phyloP scores from a whole-genome alignment of 1,140 invertebrate genomes.

The Drosophila mojavensis region DNA sequence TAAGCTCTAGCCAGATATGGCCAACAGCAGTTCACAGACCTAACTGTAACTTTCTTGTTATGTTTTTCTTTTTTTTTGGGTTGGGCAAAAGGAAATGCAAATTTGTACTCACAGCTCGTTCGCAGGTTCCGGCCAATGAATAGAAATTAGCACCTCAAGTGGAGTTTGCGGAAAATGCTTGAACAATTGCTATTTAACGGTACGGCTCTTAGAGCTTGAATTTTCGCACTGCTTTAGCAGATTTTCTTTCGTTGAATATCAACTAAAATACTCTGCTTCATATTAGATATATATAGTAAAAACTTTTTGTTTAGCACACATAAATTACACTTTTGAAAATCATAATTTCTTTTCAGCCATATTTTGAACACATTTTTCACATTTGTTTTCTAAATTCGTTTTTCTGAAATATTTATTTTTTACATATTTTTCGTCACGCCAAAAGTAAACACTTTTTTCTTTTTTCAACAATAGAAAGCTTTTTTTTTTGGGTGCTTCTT shows the following conservation, averaged over 20 bases:
- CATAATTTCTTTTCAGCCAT: conserved; percentile 10
- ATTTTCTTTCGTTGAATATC: too few relatives aligned
- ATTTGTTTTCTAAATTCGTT: conserved; percentile 19
- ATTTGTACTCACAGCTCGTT: conserved; percentile 51
- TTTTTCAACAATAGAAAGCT: conserved; percentile 5
- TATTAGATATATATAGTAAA: too few relatives aligned
- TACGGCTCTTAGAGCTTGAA: conserved; percentile 15
- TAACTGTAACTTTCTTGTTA: neutral
- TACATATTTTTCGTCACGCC: conserved; percentile 2
- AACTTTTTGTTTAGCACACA: conserved; percentile 12
- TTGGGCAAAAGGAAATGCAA: conserved; percentile 50
- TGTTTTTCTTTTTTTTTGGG: neutral
- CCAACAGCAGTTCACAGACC: neutral
- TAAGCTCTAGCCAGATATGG: neutral
- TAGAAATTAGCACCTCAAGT: conserved; percentile 37
- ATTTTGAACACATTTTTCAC: conserved; percentile 40
- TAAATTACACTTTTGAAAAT: neutral
- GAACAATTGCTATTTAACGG: conserved; percentile 34
- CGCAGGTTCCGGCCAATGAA: conserved; percentile 35
- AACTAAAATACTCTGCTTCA: too few relatives aligned
- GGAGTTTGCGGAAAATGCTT: conserved; percentile 15
- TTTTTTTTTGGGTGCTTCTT: conserved; percentile 27
- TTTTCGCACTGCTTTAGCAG: conserved; percentile 21
- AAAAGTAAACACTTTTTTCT: neutral
- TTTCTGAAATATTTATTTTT: neutral